Evolutionary conservation across 2,113 vertebrate genomes (phyloP), one percentile per base, ranked within the genome.

Genomic region (Nibea albiflora): DNA sequence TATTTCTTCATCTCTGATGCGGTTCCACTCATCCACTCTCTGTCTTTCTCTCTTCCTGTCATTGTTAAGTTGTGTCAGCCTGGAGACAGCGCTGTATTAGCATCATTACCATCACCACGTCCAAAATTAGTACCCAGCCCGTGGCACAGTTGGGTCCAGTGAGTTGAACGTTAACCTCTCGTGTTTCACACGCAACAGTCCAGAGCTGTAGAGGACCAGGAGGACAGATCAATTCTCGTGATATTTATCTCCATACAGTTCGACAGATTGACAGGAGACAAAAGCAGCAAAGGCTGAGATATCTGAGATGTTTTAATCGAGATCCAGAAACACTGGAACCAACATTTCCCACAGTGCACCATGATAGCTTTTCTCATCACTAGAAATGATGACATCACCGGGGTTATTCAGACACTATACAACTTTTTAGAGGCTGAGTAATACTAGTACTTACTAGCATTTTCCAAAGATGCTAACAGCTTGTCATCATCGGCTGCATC

Each of bases 31-130:
- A 10, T 42, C 28, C n/a, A n/a, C 67, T 44, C 73, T 14, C 69
- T 0, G 19, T 67, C 31, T 56, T 57, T 57, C 60, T 85, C 16
- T 62, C 39, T 63, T 60, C 73, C 76, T 84, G 85, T 86, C 83
- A 81, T 71, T 88, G 62, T 67, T 69, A 17, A 0, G 58, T 78
- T 31, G 73, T 76, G 85, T 86, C 73, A 22, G 86, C 83, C 80
- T 24, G 68, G 62, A 85, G 85, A 87, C 87, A 63, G 39, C 53
- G 73, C 79, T 83, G 81, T 69, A 76, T 84, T 79, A 79, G 67
- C 71, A 85, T 81, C 53, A 56, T 71, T 54, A 62, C 11, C 61
- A 77, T 56, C 24, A 42, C 9, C 49, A 61, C 50, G 17, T 44
- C 22, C 58, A 80, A 42, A 61, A 73, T 76, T 73, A 72, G 44